phyloP scores from a whole-genome alignment of 1,140 invertebrate genomes.

The Zophobas atratus region DNA sequence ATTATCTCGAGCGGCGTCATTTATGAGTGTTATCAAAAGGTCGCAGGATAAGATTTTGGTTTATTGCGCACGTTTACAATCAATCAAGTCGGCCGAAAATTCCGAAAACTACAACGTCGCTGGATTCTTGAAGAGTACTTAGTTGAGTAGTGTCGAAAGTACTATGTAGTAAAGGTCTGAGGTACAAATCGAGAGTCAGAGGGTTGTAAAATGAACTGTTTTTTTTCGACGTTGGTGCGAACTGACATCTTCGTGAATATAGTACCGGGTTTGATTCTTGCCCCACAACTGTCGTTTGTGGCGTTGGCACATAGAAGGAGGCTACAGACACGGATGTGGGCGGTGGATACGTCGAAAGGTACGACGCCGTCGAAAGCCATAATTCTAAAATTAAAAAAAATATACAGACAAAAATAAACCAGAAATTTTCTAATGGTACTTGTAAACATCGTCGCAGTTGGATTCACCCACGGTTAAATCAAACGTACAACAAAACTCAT shows the following conservation, averaged over 20 bases:
- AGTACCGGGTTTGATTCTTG: conserved; percentile 32
- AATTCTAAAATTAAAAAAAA: conserved; percentile 38
- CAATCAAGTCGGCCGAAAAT: not conserved
- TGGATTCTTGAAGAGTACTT: too few species aligned
- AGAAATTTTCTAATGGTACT: not conserved
- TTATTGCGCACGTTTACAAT: not conserved
- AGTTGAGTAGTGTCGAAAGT: too few species aligned
- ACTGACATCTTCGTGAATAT: conserved; percentile 53
- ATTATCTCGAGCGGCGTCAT: not conserved
- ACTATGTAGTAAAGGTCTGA: conserved; percentile 19
- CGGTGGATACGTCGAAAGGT: conserved; percentile 6
- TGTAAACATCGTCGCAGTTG: not conserved
- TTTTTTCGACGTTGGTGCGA: conserved; percentile 23
- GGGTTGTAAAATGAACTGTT: conserved; percentile 50
- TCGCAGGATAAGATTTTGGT: too few species aligned
- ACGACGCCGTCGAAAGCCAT: conserved; percentile 47
- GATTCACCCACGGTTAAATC: conserved; percentile 53
- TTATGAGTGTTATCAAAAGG: too few species aligned
- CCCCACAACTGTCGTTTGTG: conserved; percentile 52
- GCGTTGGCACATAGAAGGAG: conserved; percentile 48
- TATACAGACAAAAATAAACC: not conserved
- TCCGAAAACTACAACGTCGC: not conserved
- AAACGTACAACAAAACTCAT: conserved; percentile 55
- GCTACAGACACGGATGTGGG: conserved; percentile 48
- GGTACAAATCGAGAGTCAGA: conserved; percentile 27